phyloP scores from a whole-genome alignment of 1,140 invertebrate species.

The Anastrepha ludens region DNA sequence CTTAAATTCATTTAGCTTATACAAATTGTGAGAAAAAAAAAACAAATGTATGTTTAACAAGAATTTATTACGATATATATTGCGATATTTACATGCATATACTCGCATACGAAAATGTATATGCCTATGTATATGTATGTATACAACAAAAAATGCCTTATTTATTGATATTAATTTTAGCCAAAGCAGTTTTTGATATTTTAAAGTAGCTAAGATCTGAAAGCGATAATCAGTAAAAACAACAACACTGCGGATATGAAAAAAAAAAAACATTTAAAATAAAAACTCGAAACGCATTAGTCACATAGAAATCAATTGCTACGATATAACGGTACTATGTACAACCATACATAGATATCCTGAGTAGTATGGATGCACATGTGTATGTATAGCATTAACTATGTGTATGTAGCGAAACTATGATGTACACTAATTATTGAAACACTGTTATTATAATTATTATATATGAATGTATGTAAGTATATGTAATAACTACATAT shows the following conservation, averaged over 20 bases:
- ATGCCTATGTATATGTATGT: slow-evolving; percentile 13
- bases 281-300: slow-evolving; percentile 35
- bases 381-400: background rate
- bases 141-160: slow-evolving; percentile 34
- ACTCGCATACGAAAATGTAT: background rate
- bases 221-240: slow-evolving; percentile 47
- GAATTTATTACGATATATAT: slow-evolving; percentile 23
- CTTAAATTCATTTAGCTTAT: slow-evolving; percentile 24
- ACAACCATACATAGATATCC: background rate
- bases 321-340: slow-evolving; percentile 11
- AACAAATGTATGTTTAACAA: background rate
- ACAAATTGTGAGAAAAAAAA: slow-evolving; percentile 20
- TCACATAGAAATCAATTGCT: background rate
- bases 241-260: slow-evolving; percentile 25
- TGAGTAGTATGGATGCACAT: slow-evolving; percentile 15
- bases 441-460: slow-evolving; percentile 21
- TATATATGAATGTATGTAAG: background rate
- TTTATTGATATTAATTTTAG: slow-evolving; percentile 50
- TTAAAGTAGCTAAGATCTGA: slow-evolving; percentile 36
- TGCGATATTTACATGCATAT: slow-evolving; percentile 29
- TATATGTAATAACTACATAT: background rate
- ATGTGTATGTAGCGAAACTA: slow-evolving; percentile 12
- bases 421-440: slow-evolving; percentile 17
- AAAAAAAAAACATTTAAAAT: slow-evolving; percentile 21
- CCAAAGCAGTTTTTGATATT: slow-evolving; percentile 48